Conservation (phyloP, 2,888 invertebrate genomes). For the Pristionchus mayeri region DNA sequence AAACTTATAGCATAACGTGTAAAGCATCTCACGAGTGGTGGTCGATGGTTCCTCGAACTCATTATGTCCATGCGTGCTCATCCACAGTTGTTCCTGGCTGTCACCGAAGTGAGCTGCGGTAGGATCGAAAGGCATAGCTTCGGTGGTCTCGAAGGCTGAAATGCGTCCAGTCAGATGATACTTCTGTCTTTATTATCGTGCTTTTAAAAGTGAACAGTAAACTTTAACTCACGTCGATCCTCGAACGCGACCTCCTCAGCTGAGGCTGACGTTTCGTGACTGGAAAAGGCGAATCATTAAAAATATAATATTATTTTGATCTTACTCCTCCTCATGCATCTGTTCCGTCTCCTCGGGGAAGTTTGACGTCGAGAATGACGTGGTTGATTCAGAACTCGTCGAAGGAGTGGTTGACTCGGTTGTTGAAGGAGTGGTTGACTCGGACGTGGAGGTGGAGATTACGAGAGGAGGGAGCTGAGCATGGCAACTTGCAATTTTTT, state of each 20-base stretch:
- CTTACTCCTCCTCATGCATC: constrained; percentile 2
- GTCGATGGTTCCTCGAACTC: not conserved
- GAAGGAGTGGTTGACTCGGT: not conserved
- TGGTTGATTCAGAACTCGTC: not conserved
- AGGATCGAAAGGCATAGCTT: constrained; percentile 16
- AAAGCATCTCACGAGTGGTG: not conserved
- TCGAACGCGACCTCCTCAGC: constrained; percentile 11
- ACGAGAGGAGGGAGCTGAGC: constrained; percentile 37
- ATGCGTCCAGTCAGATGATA: too few species aligned
- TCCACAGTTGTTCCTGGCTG: constrained; percentile 1
- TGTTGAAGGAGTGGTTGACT: not conserved
- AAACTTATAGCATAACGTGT: too few species aligned
- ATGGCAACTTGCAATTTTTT: too few species aligned
- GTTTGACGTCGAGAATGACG: not conserved
- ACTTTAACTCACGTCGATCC: constrained; percentile 2
- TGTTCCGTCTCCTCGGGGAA: not conserved
- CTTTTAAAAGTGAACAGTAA: not conserved
- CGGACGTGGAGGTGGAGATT: not conserved
- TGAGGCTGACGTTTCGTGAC: not conserved
- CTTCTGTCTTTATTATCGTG: not conserved
- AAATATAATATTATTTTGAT: not conserved
- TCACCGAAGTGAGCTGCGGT: constrained; percentile 35
- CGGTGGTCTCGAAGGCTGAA: constrained; percentile 25
- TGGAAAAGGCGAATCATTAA: not conserved
- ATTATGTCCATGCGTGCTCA: constrained; percentile 1